Base-by-base conservation (phyloP, 1,140 invertebrate species). In the Trachelipus rathkii region DNA sequence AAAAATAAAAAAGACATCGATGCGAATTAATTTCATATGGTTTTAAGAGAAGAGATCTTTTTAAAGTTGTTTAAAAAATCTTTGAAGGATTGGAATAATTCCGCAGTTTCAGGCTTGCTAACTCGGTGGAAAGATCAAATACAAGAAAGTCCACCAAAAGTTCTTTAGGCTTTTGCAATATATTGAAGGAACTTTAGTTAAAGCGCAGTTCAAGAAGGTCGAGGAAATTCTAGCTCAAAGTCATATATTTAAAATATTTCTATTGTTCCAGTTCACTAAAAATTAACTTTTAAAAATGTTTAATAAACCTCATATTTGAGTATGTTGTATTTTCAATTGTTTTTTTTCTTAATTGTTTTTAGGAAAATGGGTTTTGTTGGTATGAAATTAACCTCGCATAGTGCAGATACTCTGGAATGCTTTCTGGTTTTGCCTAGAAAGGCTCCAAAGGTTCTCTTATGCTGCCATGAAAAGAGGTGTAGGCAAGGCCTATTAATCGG, bases 371-470 rank as follows among this genome's bases (percentile, higher is more conserved):
- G 92, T 99, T 45, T 85, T 99, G 21, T 84, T 99, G 44, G 97
- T n/a, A 99, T 85, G 97, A 99, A 88, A 98, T 99, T 33, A 99
- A 99, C 87, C 88, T 99, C 76, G 96, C 97, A 0, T n/a, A 93
- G 93, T 68, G 91, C 95, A 0, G 97, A 99, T 87, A 98, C 96
- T 15, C 87, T 99, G 53, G 95, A 99, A 83, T 98, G 96, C 86
- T 87, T 99, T 10, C 93, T 93, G 15, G 93, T 94, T n/a, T 87
- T 99, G 15, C 84, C 99, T n/a, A n/a, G 13, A 96, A 99, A 84
- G 89, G 91, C 46, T 89, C 89, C 15, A 85, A 88, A 74, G 92
- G 93, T 44, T 94, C 91, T 0, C 85, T 98, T 4, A 89, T 92
- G 72, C 86, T 98, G 46, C n/a, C 84, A 95, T 68, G 96, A n/a